Percentiles rank a stretch among this genome's conserved stretches.
Evolutionary conservation across 2,888 invertebrate genomes (phyloP).

Genomic region (Spodoptera picta): DNA sequence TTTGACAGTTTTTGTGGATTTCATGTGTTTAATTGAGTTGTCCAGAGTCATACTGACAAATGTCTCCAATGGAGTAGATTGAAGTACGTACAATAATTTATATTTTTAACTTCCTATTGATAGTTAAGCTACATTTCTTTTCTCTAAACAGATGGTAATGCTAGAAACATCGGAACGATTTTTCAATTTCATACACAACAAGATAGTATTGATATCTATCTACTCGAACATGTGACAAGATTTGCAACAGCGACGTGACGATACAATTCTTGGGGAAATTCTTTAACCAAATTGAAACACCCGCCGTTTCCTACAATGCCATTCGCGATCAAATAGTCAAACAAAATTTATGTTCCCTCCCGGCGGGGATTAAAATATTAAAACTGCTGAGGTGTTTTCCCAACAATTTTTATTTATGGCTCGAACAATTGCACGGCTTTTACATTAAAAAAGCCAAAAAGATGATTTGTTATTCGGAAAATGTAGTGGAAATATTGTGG

Average conservation of each 20-base stretch:
- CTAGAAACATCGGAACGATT: too few relatives aligned
- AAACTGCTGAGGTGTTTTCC: constrained; percentile 83
- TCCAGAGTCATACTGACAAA: too few relatives aligned
- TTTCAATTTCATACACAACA: background rate
- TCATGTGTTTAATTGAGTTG: background rate
- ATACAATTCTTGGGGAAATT: constrained; percentile 33
- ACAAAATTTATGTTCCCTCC: constrained; percentile 77
- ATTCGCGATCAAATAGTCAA: constrained; percentile 71
- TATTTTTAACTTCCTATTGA: too few relatives aligned
- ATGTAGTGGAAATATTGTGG: constrained; percentile 65
- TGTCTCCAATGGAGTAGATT: too few relatives aligned
- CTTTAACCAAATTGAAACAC: constrained; percentile 57
- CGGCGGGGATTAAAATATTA: constrained; percentile 81
- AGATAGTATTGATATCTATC: constrained; percentile 5
- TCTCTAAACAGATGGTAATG: too few relatives aligned
- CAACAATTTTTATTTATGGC: constrained; percentile 81
- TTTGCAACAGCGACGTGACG: background rate
- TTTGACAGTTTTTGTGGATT: constrained; percentile 27
- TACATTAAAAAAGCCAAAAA: constrained; percentile 66
- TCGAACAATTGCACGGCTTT: constrained; percentile 74
- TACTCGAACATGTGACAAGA: background rate
- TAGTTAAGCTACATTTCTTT: too few relatives aligned
- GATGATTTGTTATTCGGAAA: constrained; percentile 74
- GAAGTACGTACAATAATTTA: too few relatives aligned
- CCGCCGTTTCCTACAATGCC: constrained; percentile 35